Evolutionary conservation across 2,113 vertebrate genomes (phyloP), one percentile per base, ranked within the genome.

Genomic region (Paratilapia polleni): DNA sequence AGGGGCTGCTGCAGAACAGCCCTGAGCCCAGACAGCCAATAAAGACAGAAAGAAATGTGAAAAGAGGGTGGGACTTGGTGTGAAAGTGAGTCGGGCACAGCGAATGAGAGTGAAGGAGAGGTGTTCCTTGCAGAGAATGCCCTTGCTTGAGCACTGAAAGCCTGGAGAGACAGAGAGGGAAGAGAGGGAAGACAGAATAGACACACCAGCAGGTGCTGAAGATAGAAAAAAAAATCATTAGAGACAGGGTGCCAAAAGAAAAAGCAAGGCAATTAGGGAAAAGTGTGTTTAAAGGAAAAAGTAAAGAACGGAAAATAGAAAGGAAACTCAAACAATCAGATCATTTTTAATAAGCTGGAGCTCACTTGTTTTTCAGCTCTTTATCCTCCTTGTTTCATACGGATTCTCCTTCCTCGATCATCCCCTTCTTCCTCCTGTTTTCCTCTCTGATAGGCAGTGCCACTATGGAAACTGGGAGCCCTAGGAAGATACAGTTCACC

Each of bases 401-500:
- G 89, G 87, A 92, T 83, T 91, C 54, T 60, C 62, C 47, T 64
- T 77, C 63, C 57, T 49, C 5, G 36, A 84, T 87, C 80, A 24
- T 78, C 47, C 54, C 38, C 64, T 57, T 78, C 22, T 80, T 91
- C 52, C 2, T 81, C 49, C 80, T 81, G n/a, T 77, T 75, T 57
- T 59, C 81, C 81, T 87, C 62, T 68, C 84, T 82, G 87, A 86
- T 36, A 87, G 75, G 80, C 81, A 84, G 81, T 66, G 77, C 61
- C 91, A 91, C 88, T 82, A 98, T 98, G 97, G 97, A 98, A 89
- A 97, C 94, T 2, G 95, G 95, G 93, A 97, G 97, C 90, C 97
- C 97, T 24, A 96, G 97, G 43, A 97, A 97, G 93, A 98, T 98
- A 92, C 97, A 98, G 94, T 98, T 97, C 94, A 97, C 97, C 0